Percentiles rank a stretch among this genome's conserved stretches.
Conservation (phyloP, 2,888 invertebrate genomes). For the Ectemnius continuus region DNA sequence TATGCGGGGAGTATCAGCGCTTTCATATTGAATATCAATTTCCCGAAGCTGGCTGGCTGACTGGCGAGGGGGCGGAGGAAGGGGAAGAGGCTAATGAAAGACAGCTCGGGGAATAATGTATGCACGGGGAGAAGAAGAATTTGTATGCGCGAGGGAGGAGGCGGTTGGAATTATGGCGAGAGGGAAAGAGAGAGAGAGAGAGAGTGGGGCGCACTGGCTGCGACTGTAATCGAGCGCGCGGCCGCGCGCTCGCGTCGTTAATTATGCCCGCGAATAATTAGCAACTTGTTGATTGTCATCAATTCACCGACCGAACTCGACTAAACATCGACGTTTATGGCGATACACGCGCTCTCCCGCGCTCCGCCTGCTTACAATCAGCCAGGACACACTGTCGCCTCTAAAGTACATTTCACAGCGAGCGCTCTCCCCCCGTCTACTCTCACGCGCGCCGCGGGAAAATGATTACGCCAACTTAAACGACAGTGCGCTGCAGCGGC, state of each 20-base stretch:
- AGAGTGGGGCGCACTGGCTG: not conserved
- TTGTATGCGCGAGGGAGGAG: slow-evolving; percentile 1
- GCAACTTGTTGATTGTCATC: slow-evolving; percentile 62
- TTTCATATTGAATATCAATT: slow-evolving; percentile 7
- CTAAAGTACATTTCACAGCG: too few species aligned
- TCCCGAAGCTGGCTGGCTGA: not conserved
- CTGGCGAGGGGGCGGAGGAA: too few species aligned
- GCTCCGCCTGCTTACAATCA: too few species aligned
- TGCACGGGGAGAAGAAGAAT: slow-evolving; percentile 1
- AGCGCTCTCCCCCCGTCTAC: too few species aligned
- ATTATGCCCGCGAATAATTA: slow-evolving; percentile 50
- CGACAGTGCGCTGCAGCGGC: too few species aligned
- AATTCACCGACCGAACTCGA: slow-evolving; percentile 39
- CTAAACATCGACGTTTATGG: slow-evolving; percentile 20
- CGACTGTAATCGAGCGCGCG: not conserved
- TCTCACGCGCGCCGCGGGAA: too few species aligned
- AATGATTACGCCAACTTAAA: too few species aligned
- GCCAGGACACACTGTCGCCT: too few species aligned
- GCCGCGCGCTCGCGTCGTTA: slow-evolving; percentile 30
- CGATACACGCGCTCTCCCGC: too few species aligned
- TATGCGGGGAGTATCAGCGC: too few species aligned
- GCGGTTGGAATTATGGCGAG: not conserved
- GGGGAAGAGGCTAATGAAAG: not conserved
- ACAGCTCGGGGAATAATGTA: not conserved
- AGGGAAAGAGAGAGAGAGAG: too few species aligned